Evolutionary conservation across 2,888 invertebrate genomes (phyloP).

Genomic region (Brenthis hecate): DNA sequence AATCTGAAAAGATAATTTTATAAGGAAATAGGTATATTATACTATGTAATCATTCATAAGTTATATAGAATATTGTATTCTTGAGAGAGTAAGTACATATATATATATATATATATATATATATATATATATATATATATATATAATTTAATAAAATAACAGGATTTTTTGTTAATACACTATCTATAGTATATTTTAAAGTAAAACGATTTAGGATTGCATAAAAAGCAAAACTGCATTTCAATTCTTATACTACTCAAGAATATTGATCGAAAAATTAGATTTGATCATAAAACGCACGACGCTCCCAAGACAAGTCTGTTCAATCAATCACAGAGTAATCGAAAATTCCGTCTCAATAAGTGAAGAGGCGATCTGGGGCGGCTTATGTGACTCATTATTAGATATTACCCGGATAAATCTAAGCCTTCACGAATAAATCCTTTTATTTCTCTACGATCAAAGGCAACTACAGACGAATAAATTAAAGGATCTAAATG

Average conservation of each 20-base stretch:
- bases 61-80: no score
- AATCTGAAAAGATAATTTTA: no score
- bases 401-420: slow-evolving; percentile 69
- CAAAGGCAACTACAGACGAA: slow-evolving; percentile 54
- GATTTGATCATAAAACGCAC: slow-evolving; percentile 78
- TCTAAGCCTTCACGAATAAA: slow-evolving; percentile 55
- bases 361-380: slow-evolving; percentile 66
- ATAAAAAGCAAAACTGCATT: slow-evolving; percentile 17
- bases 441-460: slow-evolving; percentile 61
- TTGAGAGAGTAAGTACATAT: no score
- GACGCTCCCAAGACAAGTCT: slow-evolving; percentile 66
- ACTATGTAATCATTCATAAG: no score
- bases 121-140: no score
- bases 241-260: slow-evolving; percentile 54
- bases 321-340: slow-evolving; percentile 79
- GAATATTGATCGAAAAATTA: slow-evolving; percentile 56
- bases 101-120: no score
- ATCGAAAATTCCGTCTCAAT: slow-evolving; percentile 80
- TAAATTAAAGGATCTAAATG: slow-evolving; percentile 59
- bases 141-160: no score
- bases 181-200: no score
- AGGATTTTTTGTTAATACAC: no score
- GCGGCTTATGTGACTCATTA: slow-evolving; percentile 75
- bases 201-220: not conserved
- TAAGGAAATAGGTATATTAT: no score